These are phyloP conservation scores for Perodicticus potto DNA, from an alignment of 2,797 vertebrate genomes.

Conservation along the genomic window DNA sequence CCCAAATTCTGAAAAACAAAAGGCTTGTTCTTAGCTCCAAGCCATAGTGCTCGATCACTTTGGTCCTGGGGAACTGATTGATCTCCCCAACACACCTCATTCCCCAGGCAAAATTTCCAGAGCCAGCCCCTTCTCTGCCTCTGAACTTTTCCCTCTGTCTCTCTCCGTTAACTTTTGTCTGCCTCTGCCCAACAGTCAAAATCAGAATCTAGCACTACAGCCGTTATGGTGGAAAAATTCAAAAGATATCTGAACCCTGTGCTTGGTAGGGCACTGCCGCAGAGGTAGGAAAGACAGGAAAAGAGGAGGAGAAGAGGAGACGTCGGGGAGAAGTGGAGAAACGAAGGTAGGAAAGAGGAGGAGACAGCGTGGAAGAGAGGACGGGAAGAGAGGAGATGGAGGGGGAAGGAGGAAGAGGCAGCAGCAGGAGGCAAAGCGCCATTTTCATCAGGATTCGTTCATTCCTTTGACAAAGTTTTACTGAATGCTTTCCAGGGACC, in stretches of 20 bases:
- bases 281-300: neutral
- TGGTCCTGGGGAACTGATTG: slow-evolving; percentile 11
- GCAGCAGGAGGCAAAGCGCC: neutral
- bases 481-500: neutral
- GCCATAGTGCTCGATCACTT: neutral
- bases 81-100: neutral
- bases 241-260: neutral
- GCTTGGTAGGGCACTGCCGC: neutral
- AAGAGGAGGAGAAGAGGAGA: neutral
- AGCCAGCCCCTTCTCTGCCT: neutral
- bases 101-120: neutral
- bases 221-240: neutral
- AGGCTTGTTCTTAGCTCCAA: slow-evolving; percentile 29
- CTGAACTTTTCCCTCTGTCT: neutral
- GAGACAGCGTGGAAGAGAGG: neutral
- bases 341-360: neutral
- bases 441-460: neutral
- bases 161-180: neutral
- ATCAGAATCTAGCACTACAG: slow-evolving; percentile 28
- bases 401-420: neutral
- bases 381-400: neutral
- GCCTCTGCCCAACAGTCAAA: neutral
- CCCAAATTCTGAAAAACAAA: slow-evolving; percentile 60
- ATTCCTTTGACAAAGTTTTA: neutral
- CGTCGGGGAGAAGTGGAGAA: neutral